A percentile compares a stretch with the other conserved stretches of the same genome.
These are phyloP conservation scores for Aleiodes leptofemur DNA, from an alignment of 2,888 invertebrate genomes.

Conservation along the genomic window DNA sequence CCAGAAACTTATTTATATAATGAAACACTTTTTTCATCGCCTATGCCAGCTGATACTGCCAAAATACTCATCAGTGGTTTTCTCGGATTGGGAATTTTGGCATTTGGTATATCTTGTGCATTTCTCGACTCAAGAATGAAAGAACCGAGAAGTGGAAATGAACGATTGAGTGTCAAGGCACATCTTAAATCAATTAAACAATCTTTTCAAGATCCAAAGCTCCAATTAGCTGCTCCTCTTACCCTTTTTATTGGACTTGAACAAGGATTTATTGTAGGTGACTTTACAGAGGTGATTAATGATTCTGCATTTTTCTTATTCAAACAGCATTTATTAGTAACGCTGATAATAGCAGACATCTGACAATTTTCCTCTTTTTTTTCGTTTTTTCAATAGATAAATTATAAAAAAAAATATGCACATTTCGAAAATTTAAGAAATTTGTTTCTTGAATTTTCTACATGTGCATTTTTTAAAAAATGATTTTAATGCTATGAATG, in stretches of 20 bases:
- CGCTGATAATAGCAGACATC: too few species aligned
- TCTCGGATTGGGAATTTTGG: slow-evolving; percentile 68
- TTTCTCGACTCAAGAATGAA: slow-evolving; percentile 70
- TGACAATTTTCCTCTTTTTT: too few species aligned
- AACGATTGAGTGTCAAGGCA: slow-evolving; percentile 58
- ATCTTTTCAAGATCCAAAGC: slow-evolving; percentile 79
- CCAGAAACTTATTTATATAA: slow-evolving; percentile 66
- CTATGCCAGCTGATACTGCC: slow-evolving; percentile 63
- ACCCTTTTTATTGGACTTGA: slow-evolving; percentile 89
- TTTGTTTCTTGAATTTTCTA: too few species aligned
- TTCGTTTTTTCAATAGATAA: too few species aligned
- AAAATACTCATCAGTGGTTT: slow-evolving; percentile 68
- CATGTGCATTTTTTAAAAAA: too few species aligned
- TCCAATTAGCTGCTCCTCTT: slow-evolving; percentile 85
- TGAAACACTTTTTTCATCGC: slow-evolving; percentile 62
- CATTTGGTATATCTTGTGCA: slow-evolving; percentile 69
- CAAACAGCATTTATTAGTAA: too few species aligned
- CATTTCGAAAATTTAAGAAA: too few species aligned
- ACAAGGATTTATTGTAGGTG: slow-evolving; percentile 89
- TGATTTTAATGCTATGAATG: too few species aligned
- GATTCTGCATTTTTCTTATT: not conserved
- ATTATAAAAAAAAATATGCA: too few species aligned
- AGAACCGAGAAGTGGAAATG: slow-evolving; percentile 64
- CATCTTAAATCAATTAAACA: slow-evolving; percentile 76
- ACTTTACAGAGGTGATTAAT: slow-evolving; percentile 83